phyloP scores from a whole-genome alignment of 2,113 vertebrate genomes.

The Equus przewalskii region DNA sequence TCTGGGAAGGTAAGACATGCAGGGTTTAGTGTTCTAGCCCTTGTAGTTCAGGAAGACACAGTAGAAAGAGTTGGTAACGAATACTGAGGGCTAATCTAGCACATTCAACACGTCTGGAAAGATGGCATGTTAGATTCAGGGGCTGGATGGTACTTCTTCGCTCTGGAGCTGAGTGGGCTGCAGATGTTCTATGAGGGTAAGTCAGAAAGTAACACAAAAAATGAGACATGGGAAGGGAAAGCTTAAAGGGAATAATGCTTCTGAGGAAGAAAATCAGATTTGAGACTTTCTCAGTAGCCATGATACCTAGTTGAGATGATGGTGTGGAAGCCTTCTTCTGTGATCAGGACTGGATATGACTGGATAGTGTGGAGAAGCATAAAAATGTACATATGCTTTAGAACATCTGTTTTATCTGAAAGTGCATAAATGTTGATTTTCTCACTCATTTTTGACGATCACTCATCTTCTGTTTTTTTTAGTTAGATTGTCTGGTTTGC shows the following conservation, averaged over 20 bases:
- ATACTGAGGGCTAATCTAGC: background rate
- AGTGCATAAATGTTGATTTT: background rate
- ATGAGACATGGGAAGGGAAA: background rate
- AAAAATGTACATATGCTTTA: background rate
- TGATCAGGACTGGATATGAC: background rate
- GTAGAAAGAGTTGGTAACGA: background rate
- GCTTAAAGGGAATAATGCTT: background rate
- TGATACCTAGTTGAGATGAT: background rate
- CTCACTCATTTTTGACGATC: background rate
- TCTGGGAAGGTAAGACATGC: background rate
- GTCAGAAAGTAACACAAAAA: background rate
- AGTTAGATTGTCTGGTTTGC: background rate
- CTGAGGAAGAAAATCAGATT: background rate
- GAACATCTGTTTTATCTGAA: background rate
- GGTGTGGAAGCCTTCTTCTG: accelerated
- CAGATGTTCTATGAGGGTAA: background rate
- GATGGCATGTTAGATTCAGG: background rate
- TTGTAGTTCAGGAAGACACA: background rate
- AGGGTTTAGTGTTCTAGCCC: background rate
- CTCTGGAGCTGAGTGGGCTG: background rate
- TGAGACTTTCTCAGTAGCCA: background rate
- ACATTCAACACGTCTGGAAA: background rate
- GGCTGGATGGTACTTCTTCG: background rate
- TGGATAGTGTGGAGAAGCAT: no score
- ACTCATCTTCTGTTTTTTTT: background rate